Conservation (phyloP, 2,797 vertebrate species). For the Clarias laeviceps region DNA sequence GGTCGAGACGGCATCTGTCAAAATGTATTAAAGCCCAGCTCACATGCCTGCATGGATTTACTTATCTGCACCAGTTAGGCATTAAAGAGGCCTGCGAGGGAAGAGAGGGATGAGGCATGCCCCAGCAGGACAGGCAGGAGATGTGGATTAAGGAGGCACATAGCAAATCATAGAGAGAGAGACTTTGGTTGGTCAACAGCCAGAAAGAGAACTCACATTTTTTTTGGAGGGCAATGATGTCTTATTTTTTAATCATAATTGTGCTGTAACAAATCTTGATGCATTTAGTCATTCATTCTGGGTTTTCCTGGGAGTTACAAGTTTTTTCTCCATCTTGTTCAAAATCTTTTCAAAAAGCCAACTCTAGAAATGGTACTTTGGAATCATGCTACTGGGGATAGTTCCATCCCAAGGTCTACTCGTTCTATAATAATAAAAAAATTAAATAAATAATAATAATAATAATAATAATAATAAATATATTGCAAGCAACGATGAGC, state of each 20-base stretch:
- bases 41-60: conserved; percentile 14
- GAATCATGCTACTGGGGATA: neutral
- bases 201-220: neutral
- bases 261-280: neutral
- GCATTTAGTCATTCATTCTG: too few relatives aligned
- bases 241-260: neutral
- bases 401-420: neutral
- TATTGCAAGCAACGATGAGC: too few relatives aligned
- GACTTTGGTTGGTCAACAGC: neutral
- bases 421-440: too few relatives aligned
- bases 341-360: neutral
- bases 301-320: neutral
- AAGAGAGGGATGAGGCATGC: conserved; percentile 37
- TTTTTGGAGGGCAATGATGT: neutral
- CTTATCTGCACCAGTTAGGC: conserved; percentile 41
- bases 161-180: neutral
- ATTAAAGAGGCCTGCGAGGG: conserved; percentile 44
- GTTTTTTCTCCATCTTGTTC: neutral
- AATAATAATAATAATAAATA: too few relatives aligned
- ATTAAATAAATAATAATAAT: too few relatives aligned
- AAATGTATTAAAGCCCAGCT: conserved; percentile 20
- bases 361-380: neutral
- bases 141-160: conserved; percentile 25
- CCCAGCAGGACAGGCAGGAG: conserved; percentile 27
- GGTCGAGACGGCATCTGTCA: conserved; percentile 17